These are phyloP conservation scores for Pseudomyrmex concolor DNA, from an alignment of 1,140 invertebrate species.

Conservation along the genomic window DNA sequence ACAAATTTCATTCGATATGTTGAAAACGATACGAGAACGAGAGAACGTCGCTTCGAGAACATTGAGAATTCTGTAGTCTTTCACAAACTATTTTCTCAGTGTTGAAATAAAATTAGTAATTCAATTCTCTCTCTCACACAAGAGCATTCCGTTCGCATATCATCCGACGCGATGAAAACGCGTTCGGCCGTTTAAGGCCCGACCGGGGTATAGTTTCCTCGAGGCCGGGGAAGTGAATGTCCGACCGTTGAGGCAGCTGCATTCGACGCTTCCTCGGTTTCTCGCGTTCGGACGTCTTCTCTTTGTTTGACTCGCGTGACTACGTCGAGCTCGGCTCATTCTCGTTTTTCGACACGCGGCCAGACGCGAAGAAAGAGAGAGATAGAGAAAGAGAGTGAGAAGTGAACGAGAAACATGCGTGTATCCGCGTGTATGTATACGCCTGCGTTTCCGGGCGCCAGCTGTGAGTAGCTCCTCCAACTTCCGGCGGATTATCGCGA, in stretches of 20 bases:
- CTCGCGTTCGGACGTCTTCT: conserved; percentile 34
- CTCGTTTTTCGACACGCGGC: conserved; percentile 38
- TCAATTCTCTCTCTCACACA: no score
- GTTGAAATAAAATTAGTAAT: not conserved
- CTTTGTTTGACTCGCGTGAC: conserved; percentile 74
- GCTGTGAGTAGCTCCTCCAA: conserved; percentile 75
- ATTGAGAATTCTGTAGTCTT: no score
- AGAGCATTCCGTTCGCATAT: conserved; percentile 25
- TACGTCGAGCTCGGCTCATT: conserved; percentile 49
- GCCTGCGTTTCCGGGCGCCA: conserved; percentile 78
- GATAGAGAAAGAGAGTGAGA: conserved; percentile 34
- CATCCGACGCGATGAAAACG: conserved; percentile 20
- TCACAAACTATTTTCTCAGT: no score
- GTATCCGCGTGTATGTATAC: conserved; percentile 64
- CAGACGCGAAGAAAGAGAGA: conserved; percentile 24
- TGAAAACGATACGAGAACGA: not conserved
- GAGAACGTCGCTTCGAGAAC: not conserved
- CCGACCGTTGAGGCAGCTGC: conserved; percentile 73
- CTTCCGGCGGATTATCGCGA: conserved; percentile 79
- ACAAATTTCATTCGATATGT: not conserved
- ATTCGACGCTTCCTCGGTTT: conserved; percentile 54
- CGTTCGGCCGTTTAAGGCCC: not conserved
- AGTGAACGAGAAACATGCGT: conserved; percentile 28
- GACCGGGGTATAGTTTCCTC: not conserved
- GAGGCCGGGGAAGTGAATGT: conserved; percentile 27